Evolutionary conservation across 2,888 invertebrate genomes (phyloP).

Genomic region (Himalopsyche japonica): DNA sequence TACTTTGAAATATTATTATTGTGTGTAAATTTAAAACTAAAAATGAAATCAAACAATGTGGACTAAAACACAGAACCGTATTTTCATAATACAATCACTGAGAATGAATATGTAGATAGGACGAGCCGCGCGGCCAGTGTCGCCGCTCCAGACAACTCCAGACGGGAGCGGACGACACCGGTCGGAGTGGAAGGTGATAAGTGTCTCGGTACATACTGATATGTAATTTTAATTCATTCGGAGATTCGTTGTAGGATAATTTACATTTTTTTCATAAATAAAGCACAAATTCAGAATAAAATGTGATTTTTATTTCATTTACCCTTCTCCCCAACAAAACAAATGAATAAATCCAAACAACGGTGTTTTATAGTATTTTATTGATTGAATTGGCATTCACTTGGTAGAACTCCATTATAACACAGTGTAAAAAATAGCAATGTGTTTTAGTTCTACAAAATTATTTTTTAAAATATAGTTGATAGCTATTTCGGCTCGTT

Average conservation of each 20-base stretch:
- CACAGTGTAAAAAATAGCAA: too few relatives aligned
- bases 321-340: background rate
- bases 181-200: background rate
- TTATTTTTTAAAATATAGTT: too few relatives aligned
- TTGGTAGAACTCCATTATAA: too few relatives aligned
- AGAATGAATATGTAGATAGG: slow-evolving; percentile 60
- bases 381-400: too few relatives aligned
- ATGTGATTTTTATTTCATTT: slow-evolving; percentile 44
- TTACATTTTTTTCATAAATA: slow-evolving; percentile 72
- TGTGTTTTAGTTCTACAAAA: too few relatives aligned
- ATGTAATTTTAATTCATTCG: slow-evolving; percentile 65
- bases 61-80: slow-evolving; percentile 47
- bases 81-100: slow-evolving; percentile 61
- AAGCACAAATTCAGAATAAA: slow-evolving; percentile 63
- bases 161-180: background rate
- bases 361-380: too few relatives aligned
- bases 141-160: background rate
- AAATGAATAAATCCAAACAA: too few relatives aligned
- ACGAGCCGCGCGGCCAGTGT: background rate
- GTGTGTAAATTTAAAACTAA: slow-evolving; percentile 30
- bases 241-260: slow-evolving; percentile 68
- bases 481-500: too few relatives aligned
- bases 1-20: slow-evolving; percentile 23
- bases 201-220: slow-evolving; percentile 45
- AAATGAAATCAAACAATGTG: slow-evolving; percentile 16